A percentile compares a stretch with the other conserved stretches of the same genome.
Conservation (phyloP, 2,113 vertebrate genomes). For the Otus sunia region DNA sequence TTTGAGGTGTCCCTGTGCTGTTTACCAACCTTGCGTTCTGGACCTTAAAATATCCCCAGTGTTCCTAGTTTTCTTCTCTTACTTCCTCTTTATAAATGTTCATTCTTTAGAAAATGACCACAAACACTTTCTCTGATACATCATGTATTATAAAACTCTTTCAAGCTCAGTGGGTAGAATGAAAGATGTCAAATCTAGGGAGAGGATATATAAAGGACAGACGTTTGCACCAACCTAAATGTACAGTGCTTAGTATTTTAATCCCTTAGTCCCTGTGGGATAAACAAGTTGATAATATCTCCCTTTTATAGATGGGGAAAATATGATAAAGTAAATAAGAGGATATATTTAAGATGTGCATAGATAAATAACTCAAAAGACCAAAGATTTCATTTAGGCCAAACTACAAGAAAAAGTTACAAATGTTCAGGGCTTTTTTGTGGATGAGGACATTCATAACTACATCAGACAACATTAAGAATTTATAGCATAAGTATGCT, state of each 20-base stretch:
- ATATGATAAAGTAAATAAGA: background rate
- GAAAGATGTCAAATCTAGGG: background rate
- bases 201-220: background rate
- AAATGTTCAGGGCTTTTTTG: background rate
- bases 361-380: background rate
- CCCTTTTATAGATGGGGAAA: background rate
- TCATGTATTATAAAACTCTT: background rate
- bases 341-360: background rate
- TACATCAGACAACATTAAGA: slow-evolving; percentile 14
- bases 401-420: background rate
- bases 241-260: background rate
- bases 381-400: background rate
- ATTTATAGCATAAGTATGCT: slow-evolving; percentile 12
- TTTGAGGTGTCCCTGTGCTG: background rate
- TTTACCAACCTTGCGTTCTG: background rate
- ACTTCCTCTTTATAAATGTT: background rate
- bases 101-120: background rate
- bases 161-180: background rate
- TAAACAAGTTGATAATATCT: background rate
- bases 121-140: background rate
- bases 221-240: background rate
- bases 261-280: background rate
- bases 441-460: background rate
- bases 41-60: background rate
- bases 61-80: background rate